Percentiles rank a stretch among this genome's conserved stretches.
These are phyloP conservation scores for Neoascia interrupta DNA, from an alignment of 2,888 invertebrate species.

Conservation along the genomic window DNA sequence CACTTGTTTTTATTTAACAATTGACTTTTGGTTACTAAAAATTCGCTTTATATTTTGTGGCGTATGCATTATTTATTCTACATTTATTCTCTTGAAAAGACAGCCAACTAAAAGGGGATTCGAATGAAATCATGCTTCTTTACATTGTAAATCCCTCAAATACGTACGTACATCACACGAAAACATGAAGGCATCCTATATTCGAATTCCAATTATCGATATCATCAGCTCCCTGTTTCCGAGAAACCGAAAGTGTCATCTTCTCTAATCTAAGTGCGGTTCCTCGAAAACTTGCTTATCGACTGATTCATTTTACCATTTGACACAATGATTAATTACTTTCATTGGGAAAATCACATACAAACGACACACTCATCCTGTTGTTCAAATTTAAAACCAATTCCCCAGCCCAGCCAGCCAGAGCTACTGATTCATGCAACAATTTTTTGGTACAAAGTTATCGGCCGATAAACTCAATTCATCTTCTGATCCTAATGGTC, in stretches of 20 bases:
- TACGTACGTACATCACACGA: too few relatives aligned
- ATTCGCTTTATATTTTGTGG: too few relatives aligned
- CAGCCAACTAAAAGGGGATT: too few relatives aligned
- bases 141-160: not conserved
- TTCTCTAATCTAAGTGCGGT: conserved; percentile 15
- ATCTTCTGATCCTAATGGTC: conserved; percentile 50
- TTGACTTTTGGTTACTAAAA: too few relatives aligned
- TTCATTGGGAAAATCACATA: conserved; percentile 15
- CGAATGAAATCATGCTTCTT: too few relatives aligned
- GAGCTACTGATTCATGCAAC: conserved; percentile 49
- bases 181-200: conserved; percentile 23
- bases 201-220: conserved; percentile 26
- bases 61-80: too few relatives aligned
- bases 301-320: conserved; percentile 29
- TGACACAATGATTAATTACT: conserved; percentile 64
- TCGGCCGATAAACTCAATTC: conserved; percentile 46
- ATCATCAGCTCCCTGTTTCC: conserved; percentile 41
- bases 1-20: too few relatives aligned
- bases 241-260: conserved; percentile 48
- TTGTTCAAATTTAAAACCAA: conserved; percentile 58
- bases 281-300: conserved; percentile 56
- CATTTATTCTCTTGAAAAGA: too few relatives aligned
- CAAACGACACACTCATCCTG: conserved; percentile 44
- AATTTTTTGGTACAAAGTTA: conserved; percentile 8
- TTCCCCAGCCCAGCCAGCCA: conserved; percentile 15